Conservation (phyloP, 2,888 invertebrate genomes). For the Cosmorhoe ocellata region DNA sequence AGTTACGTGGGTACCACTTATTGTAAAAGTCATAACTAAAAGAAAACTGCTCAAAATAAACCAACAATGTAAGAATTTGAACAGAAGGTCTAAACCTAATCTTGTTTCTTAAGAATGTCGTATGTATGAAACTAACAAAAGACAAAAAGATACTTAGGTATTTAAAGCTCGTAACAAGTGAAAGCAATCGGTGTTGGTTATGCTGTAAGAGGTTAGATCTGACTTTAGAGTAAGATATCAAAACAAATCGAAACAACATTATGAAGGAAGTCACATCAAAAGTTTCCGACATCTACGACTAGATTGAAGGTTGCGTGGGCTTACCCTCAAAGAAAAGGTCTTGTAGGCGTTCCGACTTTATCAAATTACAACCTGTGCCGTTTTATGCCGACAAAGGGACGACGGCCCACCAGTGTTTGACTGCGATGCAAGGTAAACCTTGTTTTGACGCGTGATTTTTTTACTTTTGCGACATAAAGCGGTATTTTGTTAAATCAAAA, state of each 20-base stretch:
- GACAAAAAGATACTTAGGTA: too few relatives aligned
- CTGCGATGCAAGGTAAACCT: conserved; percentile 42
- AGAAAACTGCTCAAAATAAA: too few relatives aligned
- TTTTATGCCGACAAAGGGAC: conserved; percentile 78
- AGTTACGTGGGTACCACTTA: too few relatives aligned
- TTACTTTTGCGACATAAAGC: conserved; percentile 16
- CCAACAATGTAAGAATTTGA: too few relatives aligned
- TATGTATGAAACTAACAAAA: too few relatives aligned
- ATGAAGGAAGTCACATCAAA: conserved; percentile 33
- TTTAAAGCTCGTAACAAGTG: too few relatives aligned
- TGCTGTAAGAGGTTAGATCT: too few relatives aligned
- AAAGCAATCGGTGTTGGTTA: too few relatives aligned
- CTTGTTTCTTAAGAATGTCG: too few relatives aligned
- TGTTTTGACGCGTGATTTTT: conserved; percentile 41
- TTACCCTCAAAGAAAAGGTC: conserved; percentile 69
- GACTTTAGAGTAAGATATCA: too few relatives aligned
- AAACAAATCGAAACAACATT: neutral
- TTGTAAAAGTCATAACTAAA: too few relatives aligned
- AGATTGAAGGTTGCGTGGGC: conserved; percentile 73
- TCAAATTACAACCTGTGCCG: conserved; percentile 81
- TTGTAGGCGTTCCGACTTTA: conserved; percentile 79
- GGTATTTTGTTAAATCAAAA: conserved; percentile 14
- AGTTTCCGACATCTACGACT: conserved; percentile 42
- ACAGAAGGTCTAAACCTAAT: too few relatives aligned
- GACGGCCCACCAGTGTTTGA: conserved; percentile 56